These are phyloP conservation scores for Glyphotaelius pellucidus DNA, from an alignment of 2,888 invertebrate species.

Conservation along the genomic window DNA sequence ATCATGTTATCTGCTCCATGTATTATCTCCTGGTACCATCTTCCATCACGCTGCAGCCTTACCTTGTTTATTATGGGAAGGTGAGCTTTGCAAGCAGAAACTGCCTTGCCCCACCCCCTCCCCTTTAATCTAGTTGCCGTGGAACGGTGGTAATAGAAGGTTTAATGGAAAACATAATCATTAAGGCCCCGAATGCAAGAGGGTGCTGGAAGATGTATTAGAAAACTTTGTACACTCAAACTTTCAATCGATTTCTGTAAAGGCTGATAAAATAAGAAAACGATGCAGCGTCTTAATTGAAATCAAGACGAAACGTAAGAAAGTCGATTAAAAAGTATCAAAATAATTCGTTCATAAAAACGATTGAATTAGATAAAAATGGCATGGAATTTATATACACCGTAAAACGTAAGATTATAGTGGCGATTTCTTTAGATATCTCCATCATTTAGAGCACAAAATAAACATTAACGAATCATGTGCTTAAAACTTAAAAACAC, in stretches of 20 bases:
- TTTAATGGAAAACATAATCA: slow-evolving; percentile 50
- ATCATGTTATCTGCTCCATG: slow-evolving; percentile 43
- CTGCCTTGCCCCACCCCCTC: not conserved
- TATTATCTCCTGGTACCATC: slow-evolving; percentile 33
- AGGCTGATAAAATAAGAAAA: not conserved
- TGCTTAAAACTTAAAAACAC: too few species aligned
- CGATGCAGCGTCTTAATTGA: not conserved
- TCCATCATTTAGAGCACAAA: too few species aligned
- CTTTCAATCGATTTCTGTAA: not conserved
- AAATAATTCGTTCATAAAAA: not conserved
- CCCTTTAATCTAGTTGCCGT: slow-evolving; percentile 28
- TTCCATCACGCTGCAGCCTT: slow-evolving; percentile 42
- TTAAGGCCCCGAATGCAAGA: not conserved
- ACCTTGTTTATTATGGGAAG: slow-evolving; percentile 21
- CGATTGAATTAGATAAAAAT: too few species aligned
- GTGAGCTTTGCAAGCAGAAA: slow-evolving; percentile 2
- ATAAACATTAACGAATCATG: too few species aligned
- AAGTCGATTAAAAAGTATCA: not conserved
- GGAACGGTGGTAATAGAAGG: slow-evolving; percentile 27
- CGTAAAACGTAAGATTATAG: too few species aligned
- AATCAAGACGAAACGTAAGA: not conserved
- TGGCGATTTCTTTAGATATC: too few species aligned
- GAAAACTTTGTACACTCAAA: not conserved
- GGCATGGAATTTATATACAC: too few species aligned
- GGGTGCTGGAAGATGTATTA: slow-evolving; percentile 2